These are phyloP conservation scores for Cerastoderma edule DNA, from an alignment of 2,888 invertebrate genomes.

Conservation along the genomic window DNA sequence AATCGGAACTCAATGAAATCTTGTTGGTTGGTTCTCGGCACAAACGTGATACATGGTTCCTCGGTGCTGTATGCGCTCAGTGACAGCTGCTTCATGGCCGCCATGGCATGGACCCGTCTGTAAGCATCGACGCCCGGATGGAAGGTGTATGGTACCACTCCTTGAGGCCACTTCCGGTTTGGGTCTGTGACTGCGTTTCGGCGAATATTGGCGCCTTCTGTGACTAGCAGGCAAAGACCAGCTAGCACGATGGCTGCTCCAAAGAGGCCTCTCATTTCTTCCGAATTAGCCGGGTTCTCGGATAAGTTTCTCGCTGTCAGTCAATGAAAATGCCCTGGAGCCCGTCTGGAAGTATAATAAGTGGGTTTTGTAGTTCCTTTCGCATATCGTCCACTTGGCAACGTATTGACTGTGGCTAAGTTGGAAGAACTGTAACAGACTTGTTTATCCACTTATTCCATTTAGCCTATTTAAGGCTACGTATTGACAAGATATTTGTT, in stretches of 20 bases:
- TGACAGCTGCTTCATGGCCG: slow-evolving; percentile 58
- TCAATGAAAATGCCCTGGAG: background rate
- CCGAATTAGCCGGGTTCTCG: too few species aligned
- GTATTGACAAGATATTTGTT: too few species aligned
- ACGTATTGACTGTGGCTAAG: slow-evolving; percentile 25
- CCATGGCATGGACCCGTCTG: slow-evolving; percentile 56
- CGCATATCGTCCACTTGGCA: background rate
- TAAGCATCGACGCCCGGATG: slow-evolving; percentile 50
- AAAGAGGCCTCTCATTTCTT: slow-evolving; percentile 2
- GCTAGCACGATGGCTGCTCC: background rate
- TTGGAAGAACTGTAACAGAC: too few species aligned
- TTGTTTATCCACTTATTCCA: too few species aligned
- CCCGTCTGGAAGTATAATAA: slow-evolving; percentile 37
- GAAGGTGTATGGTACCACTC: slow-evolving; percentile 55
- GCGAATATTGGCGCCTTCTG: background rate
- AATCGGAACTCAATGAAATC: slow-evolving; percentile 59
- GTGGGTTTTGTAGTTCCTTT: slow-evolving; percentile 27
- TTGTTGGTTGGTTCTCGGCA: slow-evolving; percentile 42
- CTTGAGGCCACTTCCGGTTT: slow-evolving; percentile 53
- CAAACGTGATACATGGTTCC: slow-evolving; percentile 50
- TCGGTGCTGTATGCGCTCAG: slow-evolving; percentile 52
- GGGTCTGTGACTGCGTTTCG: slow-evolving; percentile 56
- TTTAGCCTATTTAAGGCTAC: too few species aligned
- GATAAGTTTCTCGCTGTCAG: too few species aligned
- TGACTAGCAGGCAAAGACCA: background rate